Evolutionary conservation across 2,113 vertebrate species (phyloP).

Genomic region (Phylloscopus trochiloides): DNA sequence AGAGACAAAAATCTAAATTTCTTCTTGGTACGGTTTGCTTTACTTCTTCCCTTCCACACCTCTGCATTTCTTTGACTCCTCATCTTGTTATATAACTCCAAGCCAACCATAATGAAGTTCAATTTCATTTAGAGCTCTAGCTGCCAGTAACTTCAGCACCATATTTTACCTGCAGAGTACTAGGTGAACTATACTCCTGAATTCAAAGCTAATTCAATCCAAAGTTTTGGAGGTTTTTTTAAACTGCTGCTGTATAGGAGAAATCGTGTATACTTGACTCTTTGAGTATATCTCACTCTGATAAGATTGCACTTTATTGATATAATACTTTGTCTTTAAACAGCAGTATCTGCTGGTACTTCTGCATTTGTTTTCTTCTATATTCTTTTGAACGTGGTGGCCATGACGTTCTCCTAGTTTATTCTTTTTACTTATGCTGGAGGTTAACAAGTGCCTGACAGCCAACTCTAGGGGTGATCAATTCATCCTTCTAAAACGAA

Average conservation of each 20-base stretch:
- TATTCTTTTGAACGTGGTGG: neutral
- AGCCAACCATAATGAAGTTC: neutral
- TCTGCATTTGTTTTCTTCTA: neutral
- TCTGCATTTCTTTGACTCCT: neutral
- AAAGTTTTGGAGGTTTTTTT: neutral
- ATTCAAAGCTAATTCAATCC: neutral
- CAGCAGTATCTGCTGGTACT: neutral
- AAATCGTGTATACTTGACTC: neutral
- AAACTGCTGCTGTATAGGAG: neutral
- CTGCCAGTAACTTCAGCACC: neutral
- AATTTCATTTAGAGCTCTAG: neutral
- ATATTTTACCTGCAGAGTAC: neutral
- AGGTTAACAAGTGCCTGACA: neutral
- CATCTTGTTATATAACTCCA: neutral
- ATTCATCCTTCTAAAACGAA: neutral
- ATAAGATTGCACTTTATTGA: neutral
- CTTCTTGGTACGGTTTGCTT: neutral
- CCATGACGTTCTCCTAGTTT: neutral
- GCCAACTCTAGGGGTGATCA: neutral
- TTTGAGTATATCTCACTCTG: neutral
- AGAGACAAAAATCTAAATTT: neutral
- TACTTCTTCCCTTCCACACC: neutral
- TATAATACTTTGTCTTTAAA: neutral
- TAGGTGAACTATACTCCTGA: neutral
- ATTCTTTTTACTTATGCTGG: neutral